Evolutionary conservation across 2,113 vertebrate genomes (phyloP).

Genomic region (Irena cyanogastra): DNA sequence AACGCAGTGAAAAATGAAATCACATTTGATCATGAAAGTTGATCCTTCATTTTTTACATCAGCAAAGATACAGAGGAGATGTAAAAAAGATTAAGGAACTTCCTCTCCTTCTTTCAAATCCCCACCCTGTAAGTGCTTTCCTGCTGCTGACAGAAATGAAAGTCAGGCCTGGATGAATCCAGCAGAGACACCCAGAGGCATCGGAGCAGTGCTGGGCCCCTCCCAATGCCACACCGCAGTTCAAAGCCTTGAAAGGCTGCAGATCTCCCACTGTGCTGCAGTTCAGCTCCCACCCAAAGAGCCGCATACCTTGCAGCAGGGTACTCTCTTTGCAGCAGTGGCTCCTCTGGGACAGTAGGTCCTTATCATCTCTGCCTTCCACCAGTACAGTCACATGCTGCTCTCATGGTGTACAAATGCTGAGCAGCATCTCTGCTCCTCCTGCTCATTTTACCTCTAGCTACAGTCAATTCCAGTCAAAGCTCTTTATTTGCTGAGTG

Average conservation of each 20-base stretch:
- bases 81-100: not conserved
- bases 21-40: not conserved
- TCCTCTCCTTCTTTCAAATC: not conserved
- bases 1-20: not conserved
- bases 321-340: not conserved
- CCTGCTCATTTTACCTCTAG: not conserved
- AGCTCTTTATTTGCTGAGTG: not conserved
- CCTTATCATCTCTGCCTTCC: not conserved
- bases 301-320: not conserved
- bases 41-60: not conserved
- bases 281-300: not conserved
- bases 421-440: not conserved
- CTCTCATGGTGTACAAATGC: rapidly evolving
- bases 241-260: not conserved
- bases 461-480: not conserved
- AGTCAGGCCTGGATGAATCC: not conserved
- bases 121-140: not conserved
- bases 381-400: not conserved
- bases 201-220: not conserved
- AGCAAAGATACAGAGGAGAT: not conserved
- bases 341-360: not conserved
- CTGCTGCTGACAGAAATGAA: constrained; percentile 12
- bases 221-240: not conserved
- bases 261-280: not conserved
- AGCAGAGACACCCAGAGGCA: not conserved